These are phyloP conservation scores for Hypanus sabinus DNA, from an alignment of 2,113 vertebrate genomes.

Conservation along the genomic window DNA sequence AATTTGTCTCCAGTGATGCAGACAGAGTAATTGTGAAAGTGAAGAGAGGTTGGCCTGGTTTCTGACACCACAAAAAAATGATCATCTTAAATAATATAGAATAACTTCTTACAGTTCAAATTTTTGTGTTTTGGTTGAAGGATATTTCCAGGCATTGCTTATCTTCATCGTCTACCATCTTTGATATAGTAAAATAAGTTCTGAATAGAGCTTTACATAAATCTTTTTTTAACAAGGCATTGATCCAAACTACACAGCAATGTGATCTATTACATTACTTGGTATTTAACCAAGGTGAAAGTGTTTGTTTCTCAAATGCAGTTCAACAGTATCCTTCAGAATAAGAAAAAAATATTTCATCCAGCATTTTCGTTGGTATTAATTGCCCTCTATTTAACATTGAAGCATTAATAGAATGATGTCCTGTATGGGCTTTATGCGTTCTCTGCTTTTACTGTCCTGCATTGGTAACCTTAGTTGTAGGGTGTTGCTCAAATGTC, in stretches of 20 bases:
- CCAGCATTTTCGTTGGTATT: background rate
- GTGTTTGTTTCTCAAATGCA: background rate
- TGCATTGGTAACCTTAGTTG: background rate
- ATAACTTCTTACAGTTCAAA: background rate
- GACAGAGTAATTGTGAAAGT: too few relatives aligned
- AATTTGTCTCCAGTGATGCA: too few relatives aligned
- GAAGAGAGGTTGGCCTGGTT: too few relatives aligned
- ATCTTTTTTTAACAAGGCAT: background rate
- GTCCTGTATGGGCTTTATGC: background rate
- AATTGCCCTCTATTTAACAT: background rate
- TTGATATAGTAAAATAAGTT: background rate
- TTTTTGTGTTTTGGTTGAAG: background rate
- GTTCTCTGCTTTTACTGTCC: background rate
- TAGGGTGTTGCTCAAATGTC: background rate
- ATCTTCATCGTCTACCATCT: background rate
- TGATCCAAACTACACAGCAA: background rate
- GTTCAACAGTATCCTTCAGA: background rate
- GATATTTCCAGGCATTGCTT: background rate
- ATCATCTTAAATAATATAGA: background rate
- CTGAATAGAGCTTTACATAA: background rate
- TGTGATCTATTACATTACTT: background rate
- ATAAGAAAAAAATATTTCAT: conserved; percentile 2
- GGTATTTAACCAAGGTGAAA: background rate
- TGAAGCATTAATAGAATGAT: background rate
- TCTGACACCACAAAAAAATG: background rate